Percentiles rank a stretch among this genome's conserved stretches.
Conservation (phyloP, 2,797 vertebrate species). For the Gymnopithys bicolor region DNA sequence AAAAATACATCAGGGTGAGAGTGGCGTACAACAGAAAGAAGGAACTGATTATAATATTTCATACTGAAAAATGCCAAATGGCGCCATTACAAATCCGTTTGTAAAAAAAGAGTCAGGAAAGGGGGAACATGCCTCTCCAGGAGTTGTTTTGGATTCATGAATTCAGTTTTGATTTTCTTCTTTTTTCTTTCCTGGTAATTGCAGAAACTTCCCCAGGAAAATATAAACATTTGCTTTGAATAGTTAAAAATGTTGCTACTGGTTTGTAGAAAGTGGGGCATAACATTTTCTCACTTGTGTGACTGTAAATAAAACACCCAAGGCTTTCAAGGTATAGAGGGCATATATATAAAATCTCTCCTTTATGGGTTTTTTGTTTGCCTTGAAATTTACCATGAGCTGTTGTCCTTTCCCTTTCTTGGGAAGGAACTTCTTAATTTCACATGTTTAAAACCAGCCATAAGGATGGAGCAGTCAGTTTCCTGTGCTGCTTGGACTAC, state of each 20-base stretch:
- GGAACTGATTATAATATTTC: slow-evolving; percentile 40
- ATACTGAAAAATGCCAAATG: slow-evolving; percentile 42
- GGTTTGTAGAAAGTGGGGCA: neutral
- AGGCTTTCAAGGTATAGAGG: neutral
- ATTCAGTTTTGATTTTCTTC: slow-evolving; percentile 1
- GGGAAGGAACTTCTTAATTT: neutral
- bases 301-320: neutral
- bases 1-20: slow-evolving; percentile 42
- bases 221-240: neutral
- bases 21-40: neutral
- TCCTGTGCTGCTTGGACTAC: neutral
- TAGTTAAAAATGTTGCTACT: neutral
- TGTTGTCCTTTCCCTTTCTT: neutral
- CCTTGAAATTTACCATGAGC: neutral
- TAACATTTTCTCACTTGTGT: neutral
- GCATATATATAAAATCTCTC: neutral
- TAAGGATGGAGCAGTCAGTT: neutral
- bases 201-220: neutral
- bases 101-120: neutral
- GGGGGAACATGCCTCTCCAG: neutral
- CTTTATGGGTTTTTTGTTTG: neutral
- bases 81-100: neutral
- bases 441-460: neutral
- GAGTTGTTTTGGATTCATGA: slow-evolving; percentile 27
- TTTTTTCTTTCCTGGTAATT: neutral